Conservation (phyloP, 2,888 invertebrate genomes). For the Lobophora halterata region DNA sequence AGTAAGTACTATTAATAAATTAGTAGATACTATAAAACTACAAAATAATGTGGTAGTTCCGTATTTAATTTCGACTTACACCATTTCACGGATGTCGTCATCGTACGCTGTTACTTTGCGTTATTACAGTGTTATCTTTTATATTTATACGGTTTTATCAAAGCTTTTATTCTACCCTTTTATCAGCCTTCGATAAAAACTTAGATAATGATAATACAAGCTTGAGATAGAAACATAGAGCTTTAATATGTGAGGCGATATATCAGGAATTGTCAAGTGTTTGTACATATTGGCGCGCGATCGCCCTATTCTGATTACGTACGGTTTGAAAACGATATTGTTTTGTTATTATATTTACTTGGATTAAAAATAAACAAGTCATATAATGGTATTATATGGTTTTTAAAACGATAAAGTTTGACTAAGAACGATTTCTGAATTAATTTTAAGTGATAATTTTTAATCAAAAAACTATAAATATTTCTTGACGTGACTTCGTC, state of each 20-base stretch:
- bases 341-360: constrained; percentile 13
- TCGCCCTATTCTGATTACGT: constrained; percentile 35
- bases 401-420: too few species aligned
- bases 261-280: constrained; percentile 60
- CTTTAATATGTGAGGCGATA: constrained; percentile 67
- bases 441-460: too few species aligned
- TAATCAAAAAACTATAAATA: too few species aligned
- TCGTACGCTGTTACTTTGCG: constrained; percentile 15
- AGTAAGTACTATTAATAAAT: too few species aligned
- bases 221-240: constrained; percentile 73
- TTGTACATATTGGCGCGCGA: constrained; percentile 50
- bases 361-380: background rate
- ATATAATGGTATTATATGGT: too few species aligned
- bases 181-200: constrained; percentile 67
- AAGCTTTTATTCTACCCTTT: constrained; percentile 67
- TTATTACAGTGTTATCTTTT: constrained; percentile 18
- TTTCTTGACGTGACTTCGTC: too few species aligned
- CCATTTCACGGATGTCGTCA: background rate
- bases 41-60: too few species aligned
- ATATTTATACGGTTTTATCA: constrained; percentile 48
- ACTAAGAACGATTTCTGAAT: too few species aligned
- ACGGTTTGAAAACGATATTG: constrained; percentile 18
- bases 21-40: too few species aligned
- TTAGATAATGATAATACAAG: constrained; percentile 68
- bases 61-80: background rate